Conservation (phyloP, 2,888 invertebrate genomes). For the Pollenia griseotomentosa region DNA sequence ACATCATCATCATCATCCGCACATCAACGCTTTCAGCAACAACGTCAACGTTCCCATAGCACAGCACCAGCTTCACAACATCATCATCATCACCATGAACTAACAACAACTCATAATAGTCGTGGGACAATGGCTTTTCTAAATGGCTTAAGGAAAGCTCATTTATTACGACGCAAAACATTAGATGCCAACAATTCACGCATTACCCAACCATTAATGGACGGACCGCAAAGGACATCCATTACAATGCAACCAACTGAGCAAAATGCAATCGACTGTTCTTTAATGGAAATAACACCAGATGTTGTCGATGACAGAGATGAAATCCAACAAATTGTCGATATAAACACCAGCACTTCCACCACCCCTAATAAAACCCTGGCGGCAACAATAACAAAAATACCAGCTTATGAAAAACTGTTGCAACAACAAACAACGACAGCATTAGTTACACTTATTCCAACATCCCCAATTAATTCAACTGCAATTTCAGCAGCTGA, state of each 20-base stretch:
- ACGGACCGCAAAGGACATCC: conserved; percentile 76
- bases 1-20: conserved; percentile 36
- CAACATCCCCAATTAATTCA: conserved; percentile 43
- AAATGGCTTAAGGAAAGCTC: conserved; percentile 78
- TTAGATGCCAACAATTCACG: conserved; percentile 78
- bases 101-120: conserved; percentile 70
- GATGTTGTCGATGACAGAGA: conserved; percentile 47
- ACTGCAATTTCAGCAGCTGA: conserved; percentile 19
- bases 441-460: conserved; percentile 38
- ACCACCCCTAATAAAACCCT: conserved; percentile 23
- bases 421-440: conserved; percentile 68
- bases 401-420: conserved; percentile 63
- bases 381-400: conserved; percentile 69
- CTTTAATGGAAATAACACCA: conserved; percentile 57
- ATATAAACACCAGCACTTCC: background rate
- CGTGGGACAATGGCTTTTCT: conserved; percentile 75
- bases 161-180: conserved; percentile 81
- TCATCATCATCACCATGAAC: conserved; percentile 10
- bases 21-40: conserved; percentile 71
- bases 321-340: conserved; percentile 51
- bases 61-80: conserved; percentile 67
- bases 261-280: conserved; percentile 53
- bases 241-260: conserved; percentile 57
- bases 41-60: conserved; percentile 63
- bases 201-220: conserved; percentile 82